These are phyloP conservation scores for Ageneiosus marmoratus DNA, from an alignment of 2,113 vertebrate genomes.

Conservation along the genomic window DNA sequence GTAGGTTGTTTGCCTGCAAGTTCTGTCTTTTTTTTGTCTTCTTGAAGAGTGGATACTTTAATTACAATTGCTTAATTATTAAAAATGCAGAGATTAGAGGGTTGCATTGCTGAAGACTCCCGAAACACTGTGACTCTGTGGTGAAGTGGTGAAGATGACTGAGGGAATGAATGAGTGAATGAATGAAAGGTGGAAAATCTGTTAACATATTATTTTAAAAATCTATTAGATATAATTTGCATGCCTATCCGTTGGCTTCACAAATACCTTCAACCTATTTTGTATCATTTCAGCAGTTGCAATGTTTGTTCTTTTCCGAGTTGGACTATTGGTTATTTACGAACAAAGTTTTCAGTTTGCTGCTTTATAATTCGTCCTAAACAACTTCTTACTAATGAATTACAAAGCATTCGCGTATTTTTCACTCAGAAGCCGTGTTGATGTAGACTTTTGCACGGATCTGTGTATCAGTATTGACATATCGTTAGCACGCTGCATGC, in stretches of 20 bases:
- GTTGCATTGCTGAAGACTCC: neutral
- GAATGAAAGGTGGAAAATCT: neutral
- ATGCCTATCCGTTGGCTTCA: neutral
- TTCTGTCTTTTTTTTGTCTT: neutral
- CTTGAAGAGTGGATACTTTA: neutral
- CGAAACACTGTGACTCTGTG: neutral
- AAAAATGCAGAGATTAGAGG: neutral
- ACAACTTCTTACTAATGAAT: neutral
- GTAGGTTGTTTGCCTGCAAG: neutral
- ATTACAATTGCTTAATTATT: neutral
- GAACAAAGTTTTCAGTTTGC: neutral
- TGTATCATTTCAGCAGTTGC: neutral
- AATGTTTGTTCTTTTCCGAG: neutral
- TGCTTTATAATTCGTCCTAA: too few species aligned
- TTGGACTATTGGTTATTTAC: neutral
- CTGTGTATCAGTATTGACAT: neutral
- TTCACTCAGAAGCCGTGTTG: neutral
- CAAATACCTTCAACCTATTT: neutral
- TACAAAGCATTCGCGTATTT: neutral
- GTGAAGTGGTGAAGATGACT: neutral
- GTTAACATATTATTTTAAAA: neutral
- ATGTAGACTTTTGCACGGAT: neutral
- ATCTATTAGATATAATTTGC: neutral
- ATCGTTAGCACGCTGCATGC: neutral
- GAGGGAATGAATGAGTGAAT: neutral